These are phyloP conservation scores for Hystrix brachyura DNA, from an alignment of 2,113 vertebrate genomes.

Conservation along the genomic window DNA sequence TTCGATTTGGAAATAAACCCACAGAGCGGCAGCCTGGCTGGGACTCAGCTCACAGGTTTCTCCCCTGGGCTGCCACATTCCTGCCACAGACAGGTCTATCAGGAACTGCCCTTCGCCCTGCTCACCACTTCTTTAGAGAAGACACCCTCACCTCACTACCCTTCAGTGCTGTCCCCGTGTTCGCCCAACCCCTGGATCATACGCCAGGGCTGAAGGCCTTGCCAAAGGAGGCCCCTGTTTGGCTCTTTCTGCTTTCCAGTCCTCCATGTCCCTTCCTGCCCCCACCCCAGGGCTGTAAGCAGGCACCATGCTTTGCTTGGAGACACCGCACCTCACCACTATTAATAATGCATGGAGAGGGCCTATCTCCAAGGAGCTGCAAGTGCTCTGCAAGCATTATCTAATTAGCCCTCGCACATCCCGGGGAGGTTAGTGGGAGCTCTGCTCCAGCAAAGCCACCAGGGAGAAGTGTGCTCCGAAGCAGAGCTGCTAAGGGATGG, in stretches of 20 bases:
- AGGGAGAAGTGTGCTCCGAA: not conserved
- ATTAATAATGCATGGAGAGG: constrained; percentile 71
- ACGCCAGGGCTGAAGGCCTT: not conserved
- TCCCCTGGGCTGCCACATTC: not conserved
- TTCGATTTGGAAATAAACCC: not conserved
- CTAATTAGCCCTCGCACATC: constrained; percentile 69
- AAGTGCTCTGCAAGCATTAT: constrained; percentile 58
- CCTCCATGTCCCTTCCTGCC: not conserved
- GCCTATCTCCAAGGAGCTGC: constrained; percentile 53
- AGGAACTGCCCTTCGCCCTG: not conserved
- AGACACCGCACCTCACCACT: constrained; percentile 51
- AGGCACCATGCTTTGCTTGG: constrained; percentile 21
- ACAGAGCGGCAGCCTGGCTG: not conserved
- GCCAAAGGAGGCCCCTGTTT: not conserved
- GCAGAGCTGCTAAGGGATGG: not conserved
- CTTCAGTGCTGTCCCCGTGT: not conserved
- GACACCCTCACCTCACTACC: not conserved
- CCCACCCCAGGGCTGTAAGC: not conserved
- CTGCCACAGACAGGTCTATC: not conserved
- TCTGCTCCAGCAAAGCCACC: constrained; percentile 14
- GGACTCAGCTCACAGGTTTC: not conserved
- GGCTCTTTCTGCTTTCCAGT: not conserved
- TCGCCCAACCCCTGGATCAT: constrained; percentile 37
- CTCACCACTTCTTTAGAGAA: not conserved
- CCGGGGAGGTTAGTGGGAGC: constrained; percentile 9